phyloP scores from a whole-genome alignment of 2,797 vertebrate species.

The Prionace glauca region DNA sequence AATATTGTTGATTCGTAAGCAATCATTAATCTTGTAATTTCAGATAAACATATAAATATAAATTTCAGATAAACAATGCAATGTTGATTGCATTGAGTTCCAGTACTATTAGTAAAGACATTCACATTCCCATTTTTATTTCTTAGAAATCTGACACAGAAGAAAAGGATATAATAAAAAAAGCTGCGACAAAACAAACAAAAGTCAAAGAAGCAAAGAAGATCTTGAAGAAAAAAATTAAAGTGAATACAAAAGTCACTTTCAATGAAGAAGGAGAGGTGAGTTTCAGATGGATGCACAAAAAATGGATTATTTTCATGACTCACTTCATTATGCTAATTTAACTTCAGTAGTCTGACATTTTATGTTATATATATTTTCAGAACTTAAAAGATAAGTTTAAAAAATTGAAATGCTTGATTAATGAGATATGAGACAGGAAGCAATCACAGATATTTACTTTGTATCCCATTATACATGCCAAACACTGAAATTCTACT shows the following conservation, averaged over 20 bases:
- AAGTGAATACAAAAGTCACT: conserved; percentile 83
- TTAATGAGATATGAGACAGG: neutral
- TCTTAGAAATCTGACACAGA: conserved; percentile 48
- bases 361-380: neutral
- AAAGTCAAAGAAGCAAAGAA: conserved; percentile 88
- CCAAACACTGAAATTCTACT: neutral
- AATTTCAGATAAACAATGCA: too few relatives aligned
- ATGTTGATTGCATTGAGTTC: neutral
- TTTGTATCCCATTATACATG: neutral
- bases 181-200: conserved; percentile 56
- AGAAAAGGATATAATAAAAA: conserved; percentile 55
- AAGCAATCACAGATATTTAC: neutral
- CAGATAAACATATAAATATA: neutral
- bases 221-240: conserved; percentile 80
- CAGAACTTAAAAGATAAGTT: neutral
- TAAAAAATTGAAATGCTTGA: neutral
- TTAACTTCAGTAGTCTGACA: neutral
- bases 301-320: neutral
- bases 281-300: conserved; percentile 44
- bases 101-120: neutral
- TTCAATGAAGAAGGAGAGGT: conserved; percentile 84
- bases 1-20: neutral
- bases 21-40: neutral
- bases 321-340: neutral
- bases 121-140: conserved; percentile 1